Evolutionary conservation across 2,113 vertebrate species (phyloP).

Genomic region (Ahaetulla prasina): DNA sequence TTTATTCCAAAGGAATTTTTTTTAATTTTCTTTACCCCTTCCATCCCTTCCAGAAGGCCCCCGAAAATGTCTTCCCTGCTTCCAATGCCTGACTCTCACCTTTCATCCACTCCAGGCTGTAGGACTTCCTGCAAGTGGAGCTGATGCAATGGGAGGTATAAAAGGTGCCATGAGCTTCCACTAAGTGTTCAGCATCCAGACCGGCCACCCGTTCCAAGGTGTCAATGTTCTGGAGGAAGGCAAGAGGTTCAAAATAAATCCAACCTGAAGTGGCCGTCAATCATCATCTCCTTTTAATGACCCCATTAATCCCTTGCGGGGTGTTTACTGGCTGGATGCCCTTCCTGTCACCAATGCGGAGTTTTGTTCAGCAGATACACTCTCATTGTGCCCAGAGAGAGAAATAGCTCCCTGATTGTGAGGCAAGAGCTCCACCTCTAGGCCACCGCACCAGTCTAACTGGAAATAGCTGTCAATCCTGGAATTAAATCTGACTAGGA

Average conservation of each 20-base stretch:
- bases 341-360: too few species aligned
- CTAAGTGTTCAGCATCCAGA: constrained; percentile 76
- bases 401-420: too few species aligned
- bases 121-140: constrained; percentile 72
- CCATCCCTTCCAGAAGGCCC: neutral
- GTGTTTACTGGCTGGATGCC: too few species aligned
- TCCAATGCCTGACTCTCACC: constrained; percentile 58
- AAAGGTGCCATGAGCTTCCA: constrained; percentile 91
- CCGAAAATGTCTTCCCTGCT: neutral
- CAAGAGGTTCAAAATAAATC: neutral
- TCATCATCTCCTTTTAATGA: too few species aligned
- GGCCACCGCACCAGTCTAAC: too few species aligned
- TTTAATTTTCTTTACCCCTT: neutral
- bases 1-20: neutral
- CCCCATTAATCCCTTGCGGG: too few species aligned
- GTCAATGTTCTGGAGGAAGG: constrained; percentile 81
- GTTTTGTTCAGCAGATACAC: too few species aligned
- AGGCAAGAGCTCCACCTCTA: too few species aligned
- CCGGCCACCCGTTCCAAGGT: constrained; percentile 87
- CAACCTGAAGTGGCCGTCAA: neutral
- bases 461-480: too few species aligned
- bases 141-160: constrained; percentile 83
- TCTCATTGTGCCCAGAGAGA: too few species aligned
- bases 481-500: neutral
- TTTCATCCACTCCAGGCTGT: constrained; percentile 88